phyloP scores from a whole-genome alignment of 2,113 vertebrate species.

The Gymnobelideus leadbeateri region DNA sequence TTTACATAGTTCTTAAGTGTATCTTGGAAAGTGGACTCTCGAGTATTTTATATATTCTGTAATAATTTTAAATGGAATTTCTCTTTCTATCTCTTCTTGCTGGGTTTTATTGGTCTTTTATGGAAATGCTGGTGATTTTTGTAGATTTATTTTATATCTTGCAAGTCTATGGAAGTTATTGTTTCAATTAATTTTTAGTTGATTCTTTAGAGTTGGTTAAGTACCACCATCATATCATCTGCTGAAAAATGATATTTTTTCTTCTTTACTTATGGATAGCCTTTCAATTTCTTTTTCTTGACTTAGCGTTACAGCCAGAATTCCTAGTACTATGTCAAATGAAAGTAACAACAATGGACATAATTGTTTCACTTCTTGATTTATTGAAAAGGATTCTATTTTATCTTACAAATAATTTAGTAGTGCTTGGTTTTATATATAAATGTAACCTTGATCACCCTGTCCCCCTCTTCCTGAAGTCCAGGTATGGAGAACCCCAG shows the following conservation, averaged over 20 bases:
- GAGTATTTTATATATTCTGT: background rate
- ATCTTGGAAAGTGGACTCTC: background rate
- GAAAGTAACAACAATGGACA: background rate
- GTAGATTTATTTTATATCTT: background rate
- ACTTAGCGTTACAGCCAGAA: background rate
- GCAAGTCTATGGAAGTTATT: background rate
- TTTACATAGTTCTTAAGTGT: background rate
- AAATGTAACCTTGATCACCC: background rate
- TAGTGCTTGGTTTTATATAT: background rate
- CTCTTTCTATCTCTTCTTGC: background rate
- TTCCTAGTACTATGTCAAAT: background rate
- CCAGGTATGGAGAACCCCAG: background rate
- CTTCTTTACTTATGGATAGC: background rate
- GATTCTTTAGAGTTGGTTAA: background rate
- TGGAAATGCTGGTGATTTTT: background rate
- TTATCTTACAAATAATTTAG: background rate
- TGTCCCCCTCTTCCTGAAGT: background rate
- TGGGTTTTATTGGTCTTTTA: background rate
- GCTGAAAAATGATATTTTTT: background rate
- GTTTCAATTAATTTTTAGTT: background rate
- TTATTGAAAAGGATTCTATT: background rate
- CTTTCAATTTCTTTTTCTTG: background rate
- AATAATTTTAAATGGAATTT: background rate
- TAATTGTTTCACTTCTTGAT: background rate
- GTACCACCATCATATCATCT: background rate